Conservation (phyloP, 2,797 vertebrate species). For the Phalanger gymnotis region DNA sequence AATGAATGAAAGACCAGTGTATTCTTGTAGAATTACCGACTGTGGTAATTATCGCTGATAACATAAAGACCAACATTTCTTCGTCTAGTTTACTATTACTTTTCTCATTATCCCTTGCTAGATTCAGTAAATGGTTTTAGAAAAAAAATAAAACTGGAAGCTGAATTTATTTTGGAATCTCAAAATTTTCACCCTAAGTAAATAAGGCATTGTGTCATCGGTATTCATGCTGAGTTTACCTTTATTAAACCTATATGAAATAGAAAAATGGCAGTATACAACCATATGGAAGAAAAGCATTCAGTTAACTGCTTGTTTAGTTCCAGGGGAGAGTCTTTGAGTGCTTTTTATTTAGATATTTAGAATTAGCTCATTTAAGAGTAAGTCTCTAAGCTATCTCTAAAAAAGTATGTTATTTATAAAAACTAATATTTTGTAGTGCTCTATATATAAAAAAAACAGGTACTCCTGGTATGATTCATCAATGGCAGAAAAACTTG, state of each 20-base stretch:
- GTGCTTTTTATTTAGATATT: no score
- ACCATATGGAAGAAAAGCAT: neutral
- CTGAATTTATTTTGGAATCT: slow-evolving; percentile 11
- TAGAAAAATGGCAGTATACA: slow-evolving; percentile 43
- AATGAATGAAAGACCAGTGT: slow-evolving; percentile 88
- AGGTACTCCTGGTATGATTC: neutral
- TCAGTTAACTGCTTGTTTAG: neutral
- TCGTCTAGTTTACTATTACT: slow-evolving; percentile 24
- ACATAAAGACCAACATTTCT: slow-evolving; percentile 50
- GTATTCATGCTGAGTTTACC: slow-evolving; percentile 12
- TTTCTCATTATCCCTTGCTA: slow-evolving; percentile 41
- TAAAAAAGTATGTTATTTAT: neutral
- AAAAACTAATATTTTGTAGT: slow-evolving; percentile 25
- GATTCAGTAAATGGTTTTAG: slow-evolving; percentile 51
- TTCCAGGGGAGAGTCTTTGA: neutral
- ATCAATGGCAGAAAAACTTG: slow-evolving; percentile 14
- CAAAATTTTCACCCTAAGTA: slow-evolving; percentile 25
- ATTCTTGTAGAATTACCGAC: slow-evolving; percentile 86
- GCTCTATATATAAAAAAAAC: slow-evolving; percentile 17
- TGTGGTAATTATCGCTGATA: slow-evolving; percentile 87
- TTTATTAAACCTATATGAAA: neutral
- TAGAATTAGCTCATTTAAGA: neutral
- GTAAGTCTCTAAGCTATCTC: neutral
- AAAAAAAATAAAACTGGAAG: slow-evolving; percentile 10
- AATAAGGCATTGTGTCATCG: slow-evolving; percentile 35